Conservation (phyloP, 2,797 vertebrate genomes). For the Lutjanus argentimaculatus region DNA sequence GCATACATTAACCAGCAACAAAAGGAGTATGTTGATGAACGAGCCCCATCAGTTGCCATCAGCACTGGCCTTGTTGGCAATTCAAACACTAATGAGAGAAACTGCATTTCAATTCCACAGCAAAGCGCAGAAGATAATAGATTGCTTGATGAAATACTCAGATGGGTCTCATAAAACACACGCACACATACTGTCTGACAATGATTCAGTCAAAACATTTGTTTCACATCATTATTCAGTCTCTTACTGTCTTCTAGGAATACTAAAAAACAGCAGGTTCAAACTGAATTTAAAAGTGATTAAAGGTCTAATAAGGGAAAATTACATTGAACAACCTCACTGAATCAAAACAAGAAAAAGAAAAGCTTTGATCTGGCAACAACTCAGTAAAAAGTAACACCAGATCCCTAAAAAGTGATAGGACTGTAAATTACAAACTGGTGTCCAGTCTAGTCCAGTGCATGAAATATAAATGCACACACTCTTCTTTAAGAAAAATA, state of each 20-base stretch:
- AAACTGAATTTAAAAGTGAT: slow-evolving; percentile 36
- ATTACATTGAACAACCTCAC: neutral
- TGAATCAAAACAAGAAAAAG: neutral
- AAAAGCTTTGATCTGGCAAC: neutral
- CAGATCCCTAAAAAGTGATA: neutral
- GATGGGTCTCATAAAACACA: slow-evolving; percentile 18
- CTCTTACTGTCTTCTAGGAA: slow-evolving; percentile 26
- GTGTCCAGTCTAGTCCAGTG: neutral
- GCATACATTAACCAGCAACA: slow-evolving; percentile 50
- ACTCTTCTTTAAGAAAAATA: neutral
- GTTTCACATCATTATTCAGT: slow-evolving; percentile 50
- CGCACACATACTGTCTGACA: slow-evolving; percentile 6
- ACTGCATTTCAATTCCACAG: slow-evolving; percentile 48
- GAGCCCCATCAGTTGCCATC: slow-evolving; percentile 49
- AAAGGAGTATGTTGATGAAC: slow-evolving; percentile 46
- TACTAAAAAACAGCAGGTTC: slow-evolving; percentile 7
- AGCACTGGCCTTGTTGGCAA: slow-evolving; percentile 52
- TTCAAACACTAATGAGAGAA: slow-evolving; percentile 60
- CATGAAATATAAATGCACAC: neutral
- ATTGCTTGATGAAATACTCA: slow-evolving; percentile 51
- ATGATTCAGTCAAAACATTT: slow-evolving; percentile 39
- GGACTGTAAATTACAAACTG: neutral
- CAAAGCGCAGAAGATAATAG: slow-evolving; percentile 41
- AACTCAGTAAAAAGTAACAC: neutral
- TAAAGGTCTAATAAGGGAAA: slow-evolving; percentile 19